Evolutionary conservation across 2,113 vertebrate genomes (phyloP), one percentile per base, ranked within the genome.

Genomic region (Fregata magnificens): DNA sequence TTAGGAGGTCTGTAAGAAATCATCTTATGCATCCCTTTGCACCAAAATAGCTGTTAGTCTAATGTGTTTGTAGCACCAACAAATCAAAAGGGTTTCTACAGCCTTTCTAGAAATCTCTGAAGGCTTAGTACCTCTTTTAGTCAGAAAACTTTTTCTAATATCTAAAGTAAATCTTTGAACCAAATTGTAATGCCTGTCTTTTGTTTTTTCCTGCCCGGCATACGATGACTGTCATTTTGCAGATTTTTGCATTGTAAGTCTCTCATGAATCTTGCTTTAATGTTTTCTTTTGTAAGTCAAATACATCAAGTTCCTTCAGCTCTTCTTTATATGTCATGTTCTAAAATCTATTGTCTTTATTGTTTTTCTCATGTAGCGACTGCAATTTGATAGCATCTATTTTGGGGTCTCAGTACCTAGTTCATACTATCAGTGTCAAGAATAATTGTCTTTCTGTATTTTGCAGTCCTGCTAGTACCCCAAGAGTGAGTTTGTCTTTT

Each of bases 271-370:
- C 81, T 93, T 1, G 0, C 89, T 95, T 95, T 91, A 93, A 93
- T 96, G 61, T 94, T 97, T 96, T 53, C 49, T 84, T 92, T 91
- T 87, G 69, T 89, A 89, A 95, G 94, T 96, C 86, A 96, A 89
- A 91, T 45, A 22, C 42, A 56, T 93, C 84, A 79, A 32, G 44
- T 89, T 96, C 34, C 73, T 87, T 87, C 86, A 93, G 66, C 58
- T 88, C 21, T 77, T 87, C 63, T 84, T 96, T 82, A 70, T 77
- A 55, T 71, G 77, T 86, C 52, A 49, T 82, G 47, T 93, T 94
- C 73, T 82, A 79, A 96, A 95, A 93, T 58, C 88, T 78, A 40
- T 73, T 95, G 74, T 73, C 70, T 86, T 95, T 87, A 78, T 89
- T 96, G 55, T 82, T 95, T 92, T 42, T 47, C 32, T 82, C 28